Percentiles rank a stretch among this genome's conserved stretches.
These are phyloP conservation scores for Etia nguti DNA, from an alignment of 2,113 vertebrate species.

Conservation along the genomic window DNA sequence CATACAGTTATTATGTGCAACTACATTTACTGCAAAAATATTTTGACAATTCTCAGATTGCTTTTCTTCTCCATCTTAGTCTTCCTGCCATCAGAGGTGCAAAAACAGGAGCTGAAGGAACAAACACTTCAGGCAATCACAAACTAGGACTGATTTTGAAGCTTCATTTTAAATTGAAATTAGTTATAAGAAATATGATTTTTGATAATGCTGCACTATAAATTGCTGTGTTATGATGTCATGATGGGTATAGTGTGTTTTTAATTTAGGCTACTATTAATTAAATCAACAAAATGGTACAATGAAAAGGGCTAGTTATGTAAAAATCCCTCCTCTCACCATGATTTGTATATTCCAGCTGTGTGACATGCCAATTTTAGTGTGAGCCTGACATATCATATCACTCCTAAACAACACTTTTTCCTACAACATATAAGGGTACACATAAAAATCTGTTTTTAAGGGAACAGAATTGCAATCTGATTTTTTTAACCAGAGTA, in stretches of 20 bases:
- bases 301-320: background rate
- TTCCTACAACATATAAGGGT: background rate
- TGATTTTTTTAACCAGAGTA: background rate
- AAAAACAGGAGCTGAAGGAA: background rate
- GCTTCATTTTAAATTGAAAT: background rate
- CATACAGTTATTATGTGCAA: background rate
- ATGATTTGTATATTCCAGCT: background rate
- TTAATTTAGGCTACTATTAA: background rate
- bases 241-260: background rate
- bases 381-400: background rate
- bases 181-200: fast-evolving
- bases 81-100: background rate
- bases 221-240: background rate
- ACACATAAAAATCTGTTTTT: background rate
- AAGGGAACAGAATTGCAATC: background rate
- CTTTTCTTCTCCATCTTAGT: background rate
- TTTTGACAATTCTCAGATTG: background rate
- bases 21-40: background rate
- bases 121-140: background rate
- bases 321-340: fast-evolving
- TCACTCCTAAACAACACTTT: background rate
- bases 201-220: background rate
- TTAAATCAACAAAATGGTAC: background rate
- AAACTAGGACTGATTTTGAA: background rate
- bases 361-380: background rate